Percentiles rank a stretch among this genome's conserved stretches.
Evolutionary conservation across 2,888 invertebrate genomes (phyloP).

Genomic region (Lasioglossum oenotherae): DNA sequence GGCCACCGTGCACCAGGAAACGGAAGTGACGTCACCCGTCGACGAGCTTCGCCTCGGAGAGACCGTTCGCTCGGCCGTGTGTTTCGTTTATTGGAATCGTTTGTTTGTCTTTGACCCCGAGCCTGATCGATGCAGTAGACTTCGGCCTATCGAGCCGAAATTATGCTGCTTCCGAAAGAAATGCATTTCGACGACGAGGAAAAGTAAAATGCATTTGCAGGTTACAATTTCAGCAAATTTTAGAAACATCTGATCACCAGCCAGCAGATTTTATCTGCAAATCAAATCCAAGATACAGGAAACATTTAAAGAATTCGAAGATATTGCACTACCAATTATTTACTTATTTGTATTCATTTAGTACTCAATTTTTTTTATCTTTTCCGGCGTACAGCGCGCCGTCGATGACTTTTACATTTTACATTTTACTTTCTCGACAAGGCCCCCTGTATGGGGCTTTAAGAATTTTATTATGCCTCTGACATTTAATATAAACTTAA

Average conservation of each 20-base stretch:
- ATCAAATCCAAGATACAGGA: background rate
- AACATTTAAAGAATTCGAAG: background rate
- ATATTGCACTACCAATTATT: too few species aligned
- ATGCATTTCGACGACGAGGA: background rate
- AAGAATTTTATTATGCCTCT: too few species aligned
- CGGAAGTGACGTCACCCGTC: constrained; percentile 81
- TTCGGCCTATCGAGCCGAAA: constrained; percentile 10
- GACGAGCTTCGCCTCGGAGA: constrained; percentile 61
- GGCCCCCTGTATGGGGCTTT: too few species aligned
- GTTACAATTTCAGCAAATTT: background rate
- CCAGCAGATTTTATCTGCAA: background rate
- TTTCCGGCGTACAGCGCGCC: too few species aligned
- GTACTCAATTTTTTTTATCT: too few species aligned
- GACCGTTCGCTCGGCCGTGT: constrained; percentile 64
- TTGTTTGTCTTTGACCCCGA: constrained; percentile 73
- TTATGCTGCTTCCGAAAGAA: background rate
- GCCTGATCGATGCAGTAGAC: constrained; percentile 39
- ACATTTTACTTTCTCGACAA: too few species aligned
- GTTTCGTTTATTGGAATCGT: constrained; percentile 79
- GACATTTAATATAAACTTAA: too few species aligned
- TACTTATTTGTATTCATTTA: too few species aligned
- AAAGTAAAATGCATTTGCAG: background rate
- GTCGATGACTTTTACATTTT: too few species aligned
- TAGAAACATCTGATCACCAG: too few species aligned
- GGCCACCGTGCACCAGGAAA: constrained; percentile 75